These are phyloP conservation scores for Brachionus manjavacas DNA, from an alignment of 1,140 invertebrate genomes.

Conservation along the genomic window DNA sequence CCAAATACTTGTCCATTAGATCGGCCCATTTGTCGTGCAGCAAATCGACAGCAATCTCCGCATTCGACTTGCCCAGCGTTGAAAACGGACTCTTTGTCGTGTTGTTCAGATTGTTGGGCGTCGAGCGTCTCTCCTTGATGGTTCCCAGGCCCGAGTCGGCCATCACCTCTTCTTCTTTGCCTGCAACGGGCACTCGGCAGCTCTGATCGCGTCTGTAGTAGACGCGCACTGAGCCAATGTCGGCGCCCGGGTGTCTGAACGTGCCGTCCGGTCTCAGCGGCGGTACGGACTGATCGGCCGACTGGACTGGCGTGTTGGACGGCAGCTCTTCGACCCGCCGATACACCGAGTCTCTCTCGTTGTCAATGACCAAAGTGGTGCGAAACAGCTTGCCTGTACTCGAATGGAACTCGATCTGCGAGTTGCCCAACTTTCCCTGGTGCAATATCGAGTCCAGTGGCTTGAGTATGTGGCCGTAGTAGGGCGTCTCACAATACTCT, in stretches of 20 bases:
- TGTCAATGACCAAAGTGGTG: conserved; percentile 30
- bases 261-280: conserved; percentile 32
- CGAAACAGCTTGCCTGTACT: conserved; percentile 19
- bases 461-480: conserved; percentile 36
- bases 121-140: not conserved
- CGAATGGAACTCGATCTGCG: conserved; percentile 37
- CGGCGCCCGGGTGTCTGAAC: conserved; percentile 28
- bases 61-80: conserved; percentile 26
- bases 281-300: not conserved
- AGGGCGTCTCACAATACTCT: conserved; percentile 41
- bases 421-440: not conserved
- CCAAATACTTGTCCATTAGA: conserved; percentile 38
- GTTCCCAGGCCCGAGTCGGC: not conserved
- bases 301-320: not conserved
- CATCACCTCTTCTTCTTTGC: not conserved
- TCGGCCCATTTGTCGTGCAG: conserved; percentile 33
- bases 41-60: not conserved
- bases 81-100: conserved; percentile 16
- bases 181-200: not conserved
- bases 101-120: conserved; percentile 8
- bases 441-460: not conserved
- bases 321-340: not conserved
- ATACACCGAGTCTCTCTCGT: conserved; percentile 37
- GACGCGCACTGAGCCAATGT: not conserved
- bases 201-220: conserved; percentile 28